Percentiles rank a stretch among this genome's conserved stretches.
These are phyloP conservation scores for Sphinx pinastri DNA, from an alignment of 2,888 invertebrate species.

Conservation along the genomic window DNA sequence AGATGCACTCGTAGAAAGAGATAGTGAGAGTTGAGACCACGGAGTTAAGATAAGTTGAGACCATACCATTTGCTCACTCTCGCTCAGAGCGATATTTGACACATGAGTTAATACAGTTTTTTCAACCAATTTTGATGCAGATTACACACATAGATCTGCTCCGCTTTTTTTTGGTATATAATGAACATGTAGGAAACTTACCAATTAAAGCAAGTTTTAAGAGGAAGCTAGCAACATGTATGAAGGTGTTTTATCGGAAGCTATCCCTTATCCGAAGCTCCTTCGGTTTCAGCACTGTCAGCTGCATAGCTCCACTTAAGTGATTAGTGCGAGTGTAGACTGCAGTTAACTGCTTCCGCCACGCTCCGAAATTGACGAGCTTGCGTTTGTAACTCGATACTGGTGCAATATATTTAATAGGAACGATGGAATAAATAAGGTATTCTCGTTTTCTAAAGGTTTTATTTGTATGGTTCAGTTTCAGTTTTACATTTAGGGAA, in stretches of 20 bases:
- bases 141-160: no score
- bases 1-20: no score
- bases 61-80: no score
- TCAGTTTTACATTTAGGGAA: no score
- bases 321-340: constrained; percentile 67
- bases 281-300: constrained; percentile 48
- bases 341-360: constrained; percentile 60
- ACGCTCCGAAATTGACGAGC: constrained; percentile 39
- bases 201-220: no score
- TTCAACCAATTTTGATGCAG: no score
- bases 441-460: neutral
- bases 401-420: constrained; percentile 19
- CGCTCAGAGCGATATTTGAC: no score
- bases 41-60: no score
- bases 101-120: no score
- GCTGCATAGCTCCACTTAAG: constrained; percentile 55
- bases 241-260: constrained; percentile 16
- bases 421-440: neutral
- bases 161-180: no score
- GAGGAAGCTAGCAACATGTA: constrained; percentile 5
- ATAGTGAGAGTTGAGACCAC: no score
- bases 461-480: neutral
- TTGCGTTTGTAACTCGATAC: constrained; percentile 26
- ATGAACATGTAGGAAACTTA: no score
- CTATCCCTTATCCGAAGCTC: constrained; percentile 26